phyloP scores from a whole-genome alignment of 1,140 invertebrate species.

The Myzus persicae region DNA sequence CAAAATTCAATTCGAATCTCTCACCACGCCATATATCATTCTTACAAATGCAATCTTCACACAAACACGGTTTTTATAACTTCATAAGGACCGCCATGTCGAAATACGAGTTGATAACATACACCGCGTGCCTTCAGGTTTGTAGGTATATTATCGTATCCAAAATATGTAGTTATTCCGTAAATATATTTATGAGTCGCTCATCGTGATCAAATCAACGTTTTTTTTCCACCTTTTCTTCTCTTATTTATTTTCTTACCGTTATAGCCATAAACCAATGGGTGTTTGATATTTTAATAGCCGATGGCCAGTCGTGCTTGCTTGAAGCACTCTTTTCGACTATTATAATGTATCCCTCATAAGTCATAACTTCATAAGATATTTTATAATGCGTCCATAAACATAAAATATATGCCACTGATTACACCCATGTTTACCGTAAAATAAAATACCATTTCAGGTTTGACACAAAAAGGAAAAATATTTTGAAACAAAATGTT shows the following conservation, averaged over 20 bases:
- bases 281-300: constrained; percentile 7
- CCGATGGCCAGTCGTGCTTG: background rate
- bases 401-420: constrained; percentile 1
- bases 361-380: too few species aligned
- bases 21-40: background rate
- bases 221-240: background rate
- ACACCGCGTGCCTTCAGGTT: background rate
- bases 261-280: background rate
- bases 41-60: background rate
- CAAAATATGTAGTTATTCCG: constrained; percentile 5
- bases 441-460: background rate
- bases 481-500: background rate
- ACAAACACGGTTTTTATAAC: background rate
- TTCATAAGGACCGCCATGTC: background rate
- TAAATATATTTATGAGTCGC: background rate
- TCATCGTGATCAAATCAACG: background rate
- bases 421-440: background rate
- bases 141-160: background rate
- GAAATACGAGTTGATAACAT: background rate
- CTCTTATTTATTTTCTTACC: background rate
- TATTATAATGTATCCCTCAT: background rate
- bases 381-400: background rate
- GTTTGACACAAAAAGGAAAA: background rate
- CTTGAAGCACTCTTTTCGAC: background rate
- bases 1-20: background rate